These are phyloP conservation scores for Atherinomorus stipes DNA, from an alignment of 2,113 vertebrate genomes.

Conservation along the genomic window DNA sequence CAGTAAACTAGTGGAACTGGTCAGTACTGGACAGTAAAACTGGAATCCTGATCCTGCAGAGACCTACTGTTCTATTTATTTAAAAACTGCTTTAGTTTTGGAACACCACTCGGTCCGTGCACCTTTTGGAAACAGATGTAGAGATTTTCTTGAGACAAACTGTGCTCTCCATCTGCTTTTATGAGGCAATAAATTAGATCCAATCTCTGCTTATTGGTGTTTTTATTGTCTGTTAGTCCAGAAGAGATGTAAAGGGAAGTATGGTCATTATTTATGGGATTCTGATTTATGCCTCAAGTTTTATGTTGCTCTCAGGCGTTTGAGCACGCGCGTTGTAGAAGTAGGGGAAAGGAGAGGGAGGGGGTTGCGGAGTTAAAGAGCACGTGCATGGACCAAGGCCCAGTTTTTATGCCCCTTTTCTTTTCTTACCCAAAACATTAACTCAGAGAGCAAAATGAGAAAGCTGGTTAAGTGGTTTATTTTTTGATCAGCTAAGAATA, in stretches of 20 bases:
- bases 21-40: too few species aligned
- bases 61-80: too few species aligned
- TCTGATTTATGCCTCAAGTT: slow-evolving; percentile 74
- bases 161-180: slow-evolving; percentile 67
- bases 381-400: slow-evolving; percentile 50
- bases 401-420: slow-evolving; percentile 50
- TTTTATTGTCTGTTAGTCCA: slow-evolving; percentile 82
- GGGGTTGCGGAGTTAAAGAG: slow-evolving; percentile 7
- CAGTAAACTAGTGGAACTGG: too few species aligned
- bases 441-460: too few species aligned
- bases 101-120: too few species aligned
- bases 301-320: slow-evolving; percentile 55
- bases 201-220: slow-evolving; percentile 78
- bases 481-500: too few species aligned
- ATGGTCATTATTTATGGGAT: slow-evolving; percentile 73
- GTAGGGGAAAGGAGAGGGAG: background rate
- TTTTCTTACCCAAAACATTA: background rate
- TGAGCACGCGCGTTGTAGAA: slow-evolving; percentile 33
- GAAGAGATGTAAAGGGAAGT: slow-evolving; percentile 77
- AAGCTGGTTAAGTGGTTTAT: too few species aligned
- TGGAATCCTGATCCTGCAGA: too few species aligned
- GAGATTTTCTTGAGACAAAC: background rate
- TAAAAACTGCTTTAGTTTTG: too few species aligned
- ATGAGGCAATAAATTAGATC: slow-evolving; percentile 81
- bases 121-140: too few species aligned